These are phyloP conservation scores for Muntiacus muntjak DNA, from an alignment of 2,113 vertebrate genomes.

Conservation along the genomic window DNA sequence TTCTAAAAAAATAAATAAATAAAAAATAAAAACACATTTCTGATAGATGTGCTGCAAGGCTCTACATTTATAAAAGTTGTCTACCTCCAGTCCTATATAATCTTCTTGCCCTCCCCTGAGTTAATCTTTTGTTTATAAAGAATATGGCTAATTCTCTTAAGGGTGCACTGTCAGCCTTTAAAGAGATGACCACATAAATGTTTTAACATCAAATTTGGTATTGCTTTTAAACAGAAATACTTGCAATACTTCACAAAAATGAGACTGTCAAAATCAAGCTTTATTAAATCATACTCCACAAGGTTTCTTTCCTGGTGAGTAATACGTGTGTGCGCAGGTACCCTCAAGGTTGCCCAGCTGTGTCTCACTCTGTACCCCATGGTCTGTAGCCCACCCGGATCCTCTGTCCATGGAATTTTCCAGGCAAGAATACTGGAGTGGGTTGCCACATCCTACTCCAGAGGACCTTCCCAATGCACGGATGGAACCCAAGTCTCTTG, in stretches of 20 bases:
- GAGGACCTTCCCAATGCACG: neutral
- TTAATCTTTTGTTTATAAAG: slow-evolving; percentile 14
- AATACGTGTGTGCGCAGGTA: neutral
- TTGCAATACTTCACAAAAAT: neutral
- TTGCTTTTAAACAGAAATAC: neutral
- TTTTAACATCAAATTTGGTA: neutral
- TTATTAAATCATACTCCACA: neutral
- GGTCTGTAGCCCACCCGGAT: neutral
- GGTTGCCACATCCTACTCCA: neutral
- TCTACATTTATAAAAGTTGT: neutral
- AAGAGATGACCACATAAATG: neutral
- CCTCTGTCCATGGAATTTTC: neutral
- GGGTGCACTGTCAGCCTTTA: neutral
- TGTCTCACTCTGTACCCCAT: neutral
- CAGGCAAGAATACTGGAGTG: neutral
- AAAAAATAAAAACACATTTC: slow-evolving; percentile 16
- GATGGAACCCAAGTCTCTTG: neutral
- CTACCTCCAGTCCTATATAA: neutral
- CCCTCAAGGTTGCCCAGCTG: neutral
- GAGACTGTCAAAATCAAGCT: neutral
- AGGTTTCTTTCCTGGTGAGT: neutral
- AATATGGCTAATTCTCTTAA: slow-evolving; percentile 20
- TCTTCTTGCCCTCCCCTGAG: neutral
- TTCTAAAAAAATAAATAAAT: neutral
- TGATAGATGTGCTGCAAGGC: neutral